Evolutionary conservation across 2,888 invertebrate species (phyloP).

Genomic region (Phymatocera aterrima): DNA sequence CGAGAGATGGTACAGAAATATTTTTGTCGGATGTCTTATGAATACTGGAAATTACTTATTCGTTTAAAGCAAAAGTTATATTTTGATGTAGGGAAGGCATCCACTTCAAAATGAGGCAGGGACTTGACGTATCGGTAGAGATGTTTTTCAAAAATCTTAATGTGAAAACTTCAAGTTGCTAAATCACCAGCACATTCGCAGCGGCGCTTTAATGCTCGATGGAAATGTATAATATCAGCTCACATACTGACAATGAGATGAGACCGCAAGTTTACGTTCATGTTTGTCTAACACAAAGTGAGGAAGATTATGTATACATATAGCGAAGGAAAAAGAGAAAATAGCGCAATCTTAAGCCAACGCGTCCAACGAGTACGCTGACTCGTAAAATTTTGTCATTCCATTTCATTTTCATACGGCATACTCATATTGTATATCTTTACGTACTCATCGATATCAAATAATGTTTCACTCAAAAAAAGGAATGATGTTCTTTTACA

Average conservation of each 20-base stretch:
- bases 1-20: no score
- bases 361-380: neutral
- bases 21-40: no score
- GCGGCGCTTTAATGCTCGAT: constrained; percentile 7
- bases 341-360: neutral
- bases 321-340: neutral
- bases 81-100: neutral
- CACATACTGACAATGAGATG: neutral
- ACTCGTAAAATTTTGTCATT: neutral
- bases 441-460: neutral
- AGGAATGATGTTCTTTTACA: no score
- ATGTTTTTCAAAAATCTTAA: neutral
- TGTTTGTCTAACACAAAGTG: neutral
- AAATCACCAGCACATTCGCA: neutral
- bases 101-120: neutral
- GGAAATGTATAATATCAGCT: constrained; percentile 5
- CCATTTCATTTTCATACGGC: neutral
- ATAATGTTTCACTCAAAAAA: no score
- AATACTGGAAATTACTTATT: no score
- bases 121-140: neutral
- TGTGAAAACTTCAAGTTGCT: neutral
- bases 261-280: constrained; percentile 16
- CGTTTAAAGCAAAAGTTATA: neutral
- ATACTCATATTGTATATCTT: neutral
- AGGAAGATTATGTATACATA: neutral